Evolutionary conservation across 2,113 vertebrate species (phyloP), one percentile per base, ranked within the genome.

Genomic region (Melanotaenia duboulayi): DNA sequence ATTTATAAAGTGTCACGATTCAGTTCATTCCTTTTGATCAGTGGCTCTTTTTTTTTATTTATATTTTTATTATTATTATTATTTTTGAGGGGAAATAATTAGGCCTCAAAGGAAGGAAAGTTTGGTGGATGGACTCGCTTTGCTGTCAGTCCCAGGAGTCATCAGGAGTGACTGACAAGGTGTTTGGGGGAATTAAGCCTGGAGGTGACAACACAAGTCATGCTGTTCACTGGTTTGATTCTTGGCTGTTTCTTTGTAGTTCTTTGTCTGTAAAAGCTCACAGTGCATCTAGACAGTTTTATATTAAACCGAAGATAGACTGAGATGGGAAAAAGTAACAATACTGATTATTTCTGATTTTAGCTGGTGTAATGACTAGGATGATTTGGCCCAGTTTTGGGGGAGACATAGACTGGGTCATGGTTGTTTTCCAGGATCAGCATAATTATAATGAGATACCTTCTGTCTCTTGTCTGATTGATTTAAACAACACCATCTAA

Each of bases 401-500:
- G 60, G 58, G 19, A 78, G 69, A 87, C 70, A 76, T 80, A 51
- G 73, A 51, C 62, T 49, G 14, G 42, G 22, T 54, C 40, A 28
- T 88, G 81, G 91, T 77, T 92, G 78, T 89, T 89, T 72, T 57
- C 57, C 50, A 56, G 72, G 58, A 74, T 82, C 65, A 68, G 48
- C 65, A 75, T 74, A 78, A 74, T 74, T 71, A 76, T 80, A 76
- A 83, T 76, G 71, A 83, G 65, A 67, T 73, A 39, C 63, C 76
- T 71, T 80, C 64, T 51, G 79, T 84, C 74, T 58, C 35, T 42
- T 23, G 13, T 67, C 54, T 83, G 79, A 88, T 65, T 90, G 88
- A 91, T 92, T 94, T 86, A 82, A 88, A 87, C 60, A 86, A 78
- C 51, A 62, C 67, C 57, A 80, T 88, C 84, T 73, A 76, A 90